These are phyloP conservation scores for Pseudorhiza aurosa DNA, from an alignment of 30 jellyfish, hydroid and myxozoan genomes.

Conservation along the genomic window DNA sequence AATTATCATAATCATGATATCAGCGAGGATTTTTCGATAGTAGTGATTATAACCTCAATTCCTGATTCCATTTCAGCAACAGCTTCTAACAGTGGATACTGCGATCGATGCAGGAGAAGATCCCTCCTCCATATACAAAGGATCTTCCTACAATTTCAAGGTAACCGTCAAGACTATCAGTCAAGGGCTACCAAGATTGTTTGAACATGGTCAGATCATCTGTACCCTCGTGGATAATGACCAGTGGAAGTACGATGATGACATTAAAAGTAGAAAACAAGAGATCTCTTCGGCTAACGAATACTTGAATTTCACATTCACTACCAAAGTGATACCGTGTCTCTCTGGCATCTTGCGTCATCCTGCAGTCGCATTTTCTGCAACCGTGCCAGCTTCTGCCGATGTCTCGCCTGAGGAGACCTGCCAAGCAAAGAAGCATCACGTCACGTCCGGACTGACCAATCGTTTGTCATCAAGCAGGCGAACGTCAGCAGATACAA, in stretches of 20 bases:
- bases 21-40: no score
- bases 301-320: background rate
- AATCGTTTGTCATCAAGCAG: slow-evolving; percentile 45
- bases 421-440: background rate
- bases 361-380: slow-evolving; percentile 9
- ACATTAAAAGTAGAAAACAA: slow-evolving; percentile 1
- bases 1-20: no score
- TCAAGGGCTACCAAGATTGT: background rate
- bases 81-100: background rate
- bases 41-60: no score
- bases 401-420: background rate
- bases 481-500: slow-evolving; percentile 38
- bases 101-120: background rate
- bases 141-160: slow-evolving; percentile 14
- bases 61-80: background rate
- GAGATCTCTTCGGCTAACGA: background rate
- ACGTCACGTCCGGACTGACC: background rate
- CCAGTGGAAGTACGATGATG: slow-evolving; percentile 55
- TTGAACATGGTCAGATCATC: background rate
- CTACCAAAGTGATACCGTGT: slow-evolving; percentile 28
- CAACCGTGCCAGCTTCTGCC: background rate
- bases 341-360: slow-evolving; percentile 10
- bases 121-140: background rate
- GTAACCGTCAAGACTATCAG: slow-evolving; percentile 2
- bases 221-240: slow-evolving; percentile 50